Evolutionary conservation across 2,113 vertebrate genomes (phyloP), one percentile per base, ranked within the genome.

Genomic region (Probosciger aterrimus): DNA sequence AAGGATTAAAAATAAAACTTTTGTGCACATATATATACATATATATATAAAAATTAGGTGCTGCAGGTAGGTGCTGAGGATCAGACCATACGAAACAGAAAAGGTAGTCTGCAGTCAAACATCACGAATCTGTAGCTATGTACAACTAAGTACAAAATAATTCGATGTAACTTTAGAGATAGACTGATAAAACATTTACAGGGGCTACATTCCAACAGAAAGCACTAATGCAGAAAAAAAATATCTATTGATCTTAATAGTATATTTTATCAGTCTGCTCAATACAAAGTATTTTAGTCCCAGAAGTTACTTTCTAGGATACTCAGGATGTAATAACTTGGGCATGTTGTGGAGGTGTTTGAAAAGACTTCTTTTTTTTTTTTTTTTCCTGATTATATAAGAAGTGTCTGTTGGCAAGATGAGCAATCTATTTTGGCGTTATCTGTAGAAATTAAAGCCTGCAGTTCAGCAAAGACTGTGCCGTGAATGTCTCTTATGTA

Each of bases 371-470:
- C 28, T 83, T 41, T 41, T 14, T 95, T 95, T 95, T 81, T 52
- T 90, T 28, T 82, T 95, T 95, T 95, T 80, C 33, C 39, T 55
- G n/a, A 63, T 96, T 96, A 94, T 78, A n/a, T 93, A 96, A 95
- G 80, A 94, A 64, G 62, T 92, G 91, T 82, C 57, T 94, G 64
- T 92, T 91, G 76, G 59, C 53, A 93, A 80, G 71, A 92, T 86
- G 60, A 93, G 69, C 60, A 64, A 55, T 68, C 31, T 88, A 75
- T 90, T 96, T 88, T 76, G 57, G 23, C 6, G 15, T 50, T 82
- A 67, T 82, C 49, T 91, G 13, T 52, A 80, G 23, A 96, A 86
- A 82, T 53, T 62, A 79, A 90, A 62, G 30, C 69, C 60, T 95
- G 41, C 39, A 75, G 35, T 82, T 92, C 65, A 76, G 27, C 43